Evolutionary conservation across 2,113 vertebrate genomes (phyloP).

Genomic region (Phyllostomus discolor): DNA sequence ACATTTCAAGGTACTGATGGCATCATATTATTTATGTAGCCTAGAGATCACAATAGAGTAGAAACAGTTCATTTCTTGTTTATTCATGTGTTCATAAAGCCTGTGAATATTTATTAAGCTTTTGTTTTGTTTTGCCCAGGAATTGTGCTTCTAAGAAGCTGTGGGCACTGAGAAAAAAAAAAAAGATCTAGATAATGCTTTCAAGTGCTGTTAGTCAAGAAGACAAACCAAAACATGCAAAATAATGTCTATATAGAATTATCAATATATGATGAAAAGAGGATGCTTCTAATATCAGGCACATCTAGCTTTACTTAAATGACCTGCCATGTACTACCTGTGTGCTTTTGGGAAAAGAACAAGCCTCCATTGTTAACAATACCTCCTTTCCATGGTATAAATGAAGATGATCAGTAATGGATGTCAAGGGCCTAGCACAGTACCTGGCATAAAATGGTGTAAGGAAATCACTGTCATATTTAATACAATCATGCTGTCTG

Average conservation of each 20-base stretch:
- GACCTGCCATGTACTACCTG: not conserved
- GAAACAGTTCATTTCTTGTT: conserved; percentile 29
- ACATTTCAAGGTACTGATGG: not conserved
- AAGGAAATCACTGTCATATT: not conserved
- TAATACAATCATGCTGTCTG: not conserved
- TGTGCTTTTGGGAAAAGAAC: not conserved
- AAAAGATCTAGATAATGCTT: not conserved
- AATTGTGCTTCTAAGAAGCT: not conserved
- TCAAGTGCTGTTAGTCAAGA: not conserved
- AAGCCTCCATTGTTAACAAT: not conserved
- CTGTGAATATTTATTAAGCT: not conserved
- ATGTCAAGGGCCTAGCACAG: not conserved
- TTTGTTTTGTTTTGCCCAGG: not conserved
- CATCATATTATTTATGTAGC: conserved; percentile 1
- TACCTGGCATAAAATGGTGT: not conserved
- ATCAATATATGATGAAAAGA: not conserved
- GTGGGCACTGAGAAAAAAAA: not conserved
- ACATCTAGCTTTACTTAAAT: not conserved
- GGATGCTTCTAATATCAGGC: not conserved
- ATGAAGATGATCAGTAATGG: not conserved
- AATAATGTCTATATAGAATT: not conserved
- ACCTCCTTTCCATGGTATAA: not conserved
- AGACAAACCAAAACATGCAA: not conserved
- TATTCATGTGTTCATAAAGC: not conserved
- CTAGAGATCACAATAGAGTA: not conserved